These are phyloP conservation scores for Aleiodes leptofemur DNA, from an alignment of 2,888 invertebrate species.

Conservation along the genomic window DNA sequence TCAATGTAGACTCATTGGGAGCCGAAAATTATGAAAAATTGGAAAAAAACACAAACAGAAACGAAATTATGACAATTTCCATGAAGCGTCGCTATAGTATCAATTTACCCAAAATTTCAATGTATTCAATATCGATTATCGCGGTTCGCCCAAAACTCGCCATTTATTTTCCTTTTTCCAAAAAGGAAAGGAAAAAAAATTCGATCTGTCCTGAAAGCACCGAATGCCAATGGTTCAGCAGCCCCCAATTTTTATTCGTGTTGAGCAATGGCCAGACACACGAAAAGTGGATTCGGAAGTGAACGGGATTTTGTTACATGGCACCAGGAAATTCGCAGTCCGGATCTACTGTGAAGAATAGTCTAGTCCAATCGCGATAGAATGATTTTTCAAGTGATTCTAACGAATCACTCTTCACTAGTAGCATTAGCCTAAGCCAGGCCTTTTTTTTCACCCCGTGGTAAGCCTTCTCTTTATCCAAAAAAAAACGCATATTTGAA, in stretches of 20 bases:
- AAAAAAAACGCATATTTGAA: too few relatives aligned
- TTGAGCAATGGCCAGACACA: conserved; percentile 32
- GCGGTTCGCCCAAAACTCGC: background rate
- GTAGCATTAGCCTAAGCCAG: background rate
- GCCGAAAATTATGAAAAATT: too few relatives aligned
- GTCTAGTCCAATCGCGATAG: conserved; percentile 66
- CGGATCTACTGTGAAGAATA: conserved; percentile 61
- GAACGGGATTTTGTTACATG: background rate
- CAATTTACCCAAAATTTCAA: too few relatives aligned
- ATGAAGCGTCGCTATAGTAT: too few relatives aligned
- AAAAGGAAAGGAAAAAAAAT: conserved; percentile 42
- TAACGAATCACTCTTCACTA: conserved; percentile 32
- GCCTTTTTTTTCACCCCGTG: background rate
- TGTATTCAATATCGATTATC: too few relatives aligned
- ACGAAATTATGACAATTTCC: too few relatives aligned
- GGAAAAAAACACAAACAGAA: too few relatives aligned
- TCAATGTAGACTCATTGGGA: too few relatives aligned
- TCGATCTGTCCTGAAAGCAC: conserved; percentile 65
- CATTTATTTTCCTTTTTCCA: conserved; percentile 42
- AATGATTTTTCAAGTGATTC: conserved; percentile 56
- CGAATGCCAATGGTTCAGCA: conserved; percentile 67
- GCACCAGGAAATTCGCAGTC: conserved; percentile 15
- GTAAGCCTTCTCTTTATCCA: background rate
- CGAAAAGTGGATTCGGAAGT: conserved; percentile 22
- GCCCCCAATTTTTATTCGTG: conserved; percentile 58